Evolutionary conservation across 2,888 invertebrate genomes (phyloP), one percentile per base, ranked within the genome.

Genomic region (Agriopis marginaria): DNA sequence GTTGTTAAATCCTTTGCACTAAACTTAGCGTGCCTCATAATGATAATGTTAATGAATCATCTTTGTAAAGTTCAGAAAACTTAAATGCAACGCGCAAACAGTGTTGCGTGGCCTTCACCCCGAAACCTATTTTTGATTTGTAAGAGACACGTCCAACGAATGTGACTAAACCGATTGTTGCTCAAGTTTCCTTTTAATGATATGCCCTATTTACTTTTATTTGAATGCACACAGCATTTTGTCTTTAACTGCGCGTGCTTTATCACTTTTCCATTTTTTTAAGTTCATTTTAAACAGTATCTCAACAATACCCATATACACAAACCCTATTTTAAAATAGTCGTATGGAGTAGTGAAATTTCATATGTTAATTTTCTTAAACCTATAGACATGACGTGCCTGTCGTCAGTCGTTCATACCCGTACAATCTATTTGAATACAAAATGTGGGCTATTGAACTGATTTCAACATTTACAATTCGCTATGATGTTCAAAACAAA

Each of bases 111-210:
- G 79, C 89, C 90, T 90, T 91, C 86, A 86, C 90, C 89, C 79
- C 82, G 80, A 89, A 88, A 89, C 89, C 87, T 82, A 88, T 90
- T 87, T 90, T 82, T 76, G 78, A 79, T 82, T 84, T 82, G 82
- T 84, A 84, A 86, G 83, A 85, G 81, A 85, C 85, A 85, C 84
- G 82, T 84, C 83, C 82, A 84, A 78, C 79, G 75, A 85, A 81
- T 86, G 82, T 86, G 83, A 84, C 85, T 85, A 80, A 82, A 82
- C 79, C 77, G 75, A 78, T 77, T 76, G 79, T 87, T 84, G 82
- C 84, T 80, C 75, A 86, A 86, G 79, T 74, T 73, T 76, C 75
- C 74, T 74, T n/a, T 79, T 83, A 82, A 82, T 83, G 81, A 79
- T 81, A 78, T 75, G 74, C 75, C 78, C 70, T 67, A 77, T 75